Conservation (phyloP, 2,113 vertebrate genomes). For the Oncorhynchus nerka region DNA sequence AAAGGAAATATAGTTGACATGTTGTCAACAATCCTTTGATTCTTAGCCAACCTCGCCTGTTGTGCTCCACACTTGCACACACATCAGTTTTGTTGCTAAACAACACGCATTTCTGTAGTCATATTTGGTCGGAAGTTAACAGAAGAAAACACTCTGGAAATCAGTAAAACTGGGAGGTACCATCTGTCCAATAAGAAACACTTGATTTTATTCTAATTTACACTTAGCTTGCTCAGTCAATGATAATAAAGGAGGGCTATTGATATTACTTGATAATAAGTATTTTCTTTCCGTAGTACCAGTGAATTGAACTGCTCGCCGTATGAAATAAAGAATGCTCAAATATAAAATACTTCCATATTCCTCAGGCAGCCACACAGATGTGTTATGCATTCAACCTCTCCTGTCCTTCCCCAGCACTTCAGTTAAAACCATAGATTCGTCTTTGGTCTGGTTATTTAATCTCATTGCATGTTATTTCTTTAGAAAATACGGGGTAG, state of each 20-base stretch:
- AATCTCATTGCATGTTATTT: slow-evolving; percentile 41
- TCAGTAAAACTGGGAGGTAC: too few relatives aligned
- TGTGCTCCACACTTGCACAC: too few relatives aligned
- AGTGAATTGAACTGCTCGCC: slow-evolving; percentile 1
- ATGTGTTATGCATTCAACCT: slow-evolving; percentile 41
- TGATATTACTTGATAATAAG: background rate
- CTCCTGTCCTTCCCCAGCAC: slow-evolving; percentile 21
- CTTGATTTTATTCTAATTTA: background rate
- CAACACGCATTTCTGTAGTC: too few relatives aligned
- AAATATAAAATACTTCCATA: slow-evolving; percentile 14
- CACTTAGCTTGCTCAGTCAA: background rate
- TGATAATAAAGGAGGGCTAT: background rate
- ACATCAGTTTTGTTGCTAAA: too few relatives aligned
- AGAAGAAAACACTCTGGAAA: too few relatives aligned
- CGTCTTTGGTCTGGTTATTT: slow-evolving; percentile 29
- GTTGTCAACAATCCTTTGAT: too few relatives aligned
- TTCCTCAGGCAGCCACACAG: slow-evolving; percentile 20
- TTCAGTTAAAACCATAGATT: slow-evolving; percentile 25
- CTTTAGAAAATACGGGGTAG: slow-evolving; percentile 11
- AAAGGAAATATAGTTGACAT: too few relatives aligned
- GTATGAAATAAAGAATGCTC: slow-evolving; percentile 2
- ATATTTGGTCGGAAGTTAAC: too few relatives aligned
- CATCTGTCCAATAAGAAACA: too few relatives aligned
- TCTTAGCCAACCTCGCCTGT: too few relatives aligned
- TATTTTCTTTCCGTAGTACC: background rate